Evolutionary conservation across 2,797 vertebrate genomes (phyloP).

Genomic region (Hydrophis major): DNA sequence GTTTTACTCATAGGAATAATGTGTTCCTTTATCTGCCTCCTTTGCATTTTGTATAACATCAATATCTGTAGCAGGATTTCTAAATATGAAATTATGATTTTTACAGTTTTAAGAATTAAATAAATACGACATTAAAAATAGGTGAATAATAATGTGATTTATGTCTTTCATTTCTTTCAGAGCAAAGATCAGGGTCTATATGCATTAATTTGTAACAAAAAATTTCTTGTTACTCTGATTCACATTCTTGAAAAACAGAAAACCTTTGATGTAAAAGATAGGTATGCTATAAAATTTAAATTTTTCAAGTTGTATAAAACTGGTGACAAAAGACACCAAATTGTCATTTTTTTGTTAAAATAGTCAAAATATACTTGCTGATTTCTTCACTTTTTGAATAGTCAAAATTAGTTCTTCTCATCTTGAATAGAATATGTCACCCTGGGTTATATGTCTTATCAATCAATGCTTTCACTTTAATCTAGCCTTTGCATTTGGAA

Average conservation of each 20-base stretch:
- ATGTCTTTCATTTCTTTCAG: slow-evolving; percentile 68
- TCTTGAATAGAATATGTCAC: background rate
- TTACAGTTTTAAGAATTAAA: background rate
- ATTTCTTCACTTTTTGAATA: background rate
- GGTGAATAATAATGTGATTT: slow-evolving; percentile 10
- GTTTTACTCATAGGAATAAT: background rate
- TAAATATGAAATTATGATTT: background rate
- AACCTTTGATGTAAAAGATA: slow-evolving; percentile 89
- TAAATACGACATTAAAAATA: background rate
- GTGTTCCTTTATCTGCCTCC: background rate
- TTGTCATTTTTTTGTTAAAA: slow-evolving; percentile 36
- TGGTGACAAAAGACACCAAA: slow-evolving; percentile 22
- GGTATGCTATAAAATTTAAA: slow-evolving; percentile 74
- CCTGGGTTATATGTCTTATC: background rate
- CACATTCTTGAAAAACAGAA: slow-evolving; percentile 93
- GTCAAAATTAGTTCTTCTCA: background rate
- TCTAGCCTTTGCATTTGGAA: background rate
- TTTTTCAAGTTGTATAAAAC: slow-evolving; percentile 46
- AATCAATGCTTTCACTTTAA: background rate
- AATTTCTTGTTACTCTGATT: slow-evolving; percentile 88
- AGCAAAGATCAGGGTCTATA: slow-evolving; percentile 76
- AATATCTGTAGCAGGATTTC: background rate
- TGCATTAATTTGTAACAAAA: slow-evolving; percentile 84
- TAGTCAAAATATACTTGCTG: slow-evolving; percentile 32
- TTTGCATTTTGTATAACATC: background rate